Percentiles rank a stretch among this genome's conserved stretches.
Conservation (phyloP, 2,797 vertebrate genomes). For the Ambastaia sidthimunki region DNA sequence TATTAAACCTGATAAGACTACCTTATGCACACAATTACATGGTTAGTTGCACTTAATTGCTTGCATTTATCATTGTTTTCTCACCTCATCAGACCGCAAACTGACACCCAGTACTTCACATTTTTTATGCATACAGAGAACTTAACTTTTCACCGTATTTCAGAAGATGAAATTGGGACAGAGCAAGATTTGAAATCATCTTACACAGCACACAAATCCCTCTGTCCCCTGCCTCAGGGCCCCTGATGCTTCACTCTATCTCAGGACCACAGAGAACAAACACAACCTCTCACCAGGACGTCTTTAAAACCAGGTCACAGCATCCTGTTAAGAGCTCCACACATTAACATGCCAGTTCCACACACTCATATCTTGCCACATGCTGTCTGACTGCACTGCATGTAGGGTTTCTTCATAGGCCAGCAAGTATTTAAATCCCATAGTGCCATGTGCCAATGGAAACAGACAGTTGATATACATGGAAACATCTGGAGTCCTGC, state of each 20-base stretch:
- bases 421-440: conserved; percentile 41
- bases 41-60: background rate
- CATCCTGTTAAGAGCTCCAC: conserved; percentile 21
- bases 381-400: conserved; percentile 22
- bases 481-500: conserved; percentile 14
- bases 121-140: no score
- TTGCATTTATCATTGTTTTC: background rate
- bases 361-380: conserved; percentile 9
- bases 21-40: background rate
- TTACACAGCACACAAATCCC: conserved; percentile 13
- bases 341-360: conserved; percentile 38
- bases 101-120: background rate
- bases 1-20: no score
- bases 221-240: background rate
- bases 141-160: background rate
- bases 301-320: conserved; percentile 49
- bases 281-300: conserved; percentile 38
- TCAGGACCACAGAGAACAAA: conserved; percentile 32
- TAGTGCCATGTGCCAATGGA: conserved; percentile 20
- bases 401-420: conserved; percentile 45
- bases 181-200: conserved; percentile 61
- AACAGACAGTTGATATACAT: conserved; percentile 28
- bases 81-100: background rate
- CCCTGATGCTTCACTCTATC: conserved; percentile 11
- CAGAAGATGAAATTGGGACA: conserved; percentile 67